phyloP scores from a whole-genome alignment of 2,797 vertebrate genomes.

The Esox lucius region DNA sequence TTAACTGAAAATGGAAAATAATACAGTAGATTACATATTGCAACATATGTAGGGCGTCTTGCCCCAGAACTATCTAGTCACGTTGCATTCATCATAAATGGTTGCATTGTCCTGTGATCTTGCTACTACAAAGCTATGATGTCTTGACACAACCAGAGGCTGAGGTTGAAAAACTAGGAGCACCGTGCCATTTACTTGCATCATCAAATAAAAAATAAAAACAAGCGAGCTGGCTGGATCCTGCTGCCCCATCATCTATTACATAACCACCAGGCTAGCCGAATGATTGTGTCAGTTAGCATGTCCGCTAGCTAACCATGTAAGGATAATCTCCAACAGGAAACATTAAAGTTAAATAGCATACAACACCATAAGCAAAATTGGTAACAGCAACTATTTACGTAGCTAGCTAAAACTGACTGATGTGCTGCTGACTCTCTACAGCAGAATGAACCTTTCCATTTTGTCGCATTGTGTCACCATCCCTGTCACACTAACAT shows the following conservation, averaged over 20 bases:
- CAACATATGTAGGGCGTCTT: not conserved
- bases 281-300: not conserved
- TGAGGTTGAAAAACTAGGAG: not conserved
- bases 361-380: not conserved
- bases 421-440: not conserved
- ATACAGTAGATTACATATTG: not conserved
- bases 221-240: not conserved
- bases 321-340: not conserved
- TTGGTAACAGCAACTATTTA: not conserved
- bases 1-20: not conserved
- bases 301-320: not conserved
- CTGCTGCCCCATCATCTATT: not conserved
- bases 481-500: not conserved
- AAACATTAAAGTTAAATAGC: not conserved
- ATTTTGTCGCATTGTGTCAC: constrained; percentile 2
- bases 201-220: not conserved
- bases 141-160: not conserved
- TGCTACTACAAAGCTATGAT: not conserved
- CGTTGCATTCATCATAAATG: not conserved
- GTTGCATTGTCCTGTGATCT: not conserved
- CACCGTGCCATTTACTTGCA: not conserved
- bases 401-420: not conserved
- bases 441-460: not conserved
- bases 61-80: not conserved
- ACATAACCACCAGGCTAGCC: not conserved